Evolutionary conservation across 2,113 vertebrate genomes (phyloP).

Genomic region (Dromas ardeola): DNA sequence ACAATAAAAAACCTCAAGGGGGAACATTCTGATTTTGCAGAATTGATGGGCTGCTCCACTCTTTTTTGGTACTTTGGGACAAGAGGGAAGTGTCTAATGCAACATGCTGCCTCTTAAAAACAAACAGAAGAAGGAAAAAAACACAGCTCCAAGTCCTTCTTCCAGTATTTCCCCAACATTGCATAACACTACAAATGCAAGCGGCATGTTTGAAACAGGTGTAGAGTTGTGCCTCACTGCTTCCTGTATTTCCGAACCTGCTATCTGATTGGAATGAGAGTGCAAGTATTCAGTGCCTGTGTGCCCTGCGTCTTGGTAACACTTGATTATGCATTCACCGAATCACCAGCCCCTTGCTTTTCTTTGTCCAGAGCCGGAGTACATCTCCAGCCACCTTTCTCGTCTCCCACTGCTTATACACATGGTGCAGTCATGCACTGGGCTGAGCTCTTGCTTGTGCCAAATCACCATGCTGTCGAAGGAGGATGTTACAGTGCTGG

Average conservation of each 20-base stretch:
- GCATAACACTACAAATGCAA: background rate
- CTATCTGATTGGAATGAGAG: slow-evolving; percentile 38
- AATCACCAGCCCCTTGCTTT: background rate
- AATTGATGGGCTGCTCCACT: background rate
- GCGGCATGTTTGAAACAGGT: background rate
- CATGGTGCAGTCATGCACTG: background rate
- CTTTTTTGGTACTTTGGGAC: background rate
- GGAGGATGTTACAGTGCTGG: slow-evolving; percentile 23
- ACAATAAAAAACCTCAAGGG: background rate
- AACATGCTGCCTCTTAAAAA: background rate
- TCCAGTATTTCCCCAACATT: background rate
- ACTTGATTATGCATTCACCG: background rate
- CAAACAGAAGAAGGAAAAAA: background rate
- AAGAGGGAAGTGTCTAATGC: background rate
- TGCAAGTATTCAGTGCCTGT: background rate
- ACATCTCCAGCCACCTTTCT: background rate
- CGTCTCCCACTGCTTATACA: background rate
- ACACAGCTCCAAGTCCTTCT: background rate
- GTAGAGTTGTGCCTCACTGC: slow-evolving; percentile 21
- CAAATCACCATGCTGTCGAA: background rate
- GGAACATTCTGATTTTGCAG: background rate
- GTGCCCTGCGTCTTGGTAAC: background rate
- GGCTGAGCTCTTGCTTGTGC: background rate
- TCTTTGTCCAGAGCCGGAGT: background rate
- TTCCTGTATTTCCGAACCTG: slow-evolving; percentile 27